Base-by-base conservation (phyloP, 2,888 invertebrate genomes). In the Yponomeuta sedellus region DNA sequence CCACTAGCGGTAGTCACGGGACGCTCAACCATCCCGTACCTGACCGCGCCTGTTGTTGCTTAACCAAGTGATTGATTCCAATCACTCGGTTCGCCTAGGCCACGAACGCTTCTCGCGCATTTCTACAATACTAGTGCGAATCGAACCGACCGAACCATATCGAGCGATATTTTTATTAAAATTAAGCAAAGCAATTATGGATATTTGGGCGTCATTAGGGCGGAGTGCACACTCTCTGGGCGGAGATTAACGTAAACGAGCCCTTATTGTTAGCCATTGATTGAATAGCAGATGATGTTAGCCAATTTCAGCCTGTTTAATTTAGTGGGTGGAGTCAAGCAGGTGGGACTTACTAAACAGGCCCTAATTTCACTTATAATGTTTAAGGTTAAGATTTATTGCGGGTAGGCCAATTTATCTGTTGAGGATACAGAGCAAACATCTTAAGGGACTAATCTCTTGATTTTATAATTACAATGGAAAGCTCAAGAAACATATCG, bases 401-500 rank as follows among this genome's bases (percentile, higher is more conserved):
- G 59, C 1, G 20, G 22, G 19, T 19, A 22, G 20, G 10, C 44
- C 19, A 59, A 59, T 59, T 12, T 19, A 22, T 59, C 20, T 59
- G 12, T 59, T 19, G 59, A 22, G 19, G 59, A 19, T 59, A 12
- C 59, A 59, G 20, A 2, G 20, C 59, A 59, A 59, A 22, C 59
- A 22, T 59, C 22, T 59, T 59, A 22, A 59, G 59, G 20, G 20
- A 20, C 40, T 10, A 44, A 64, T 20, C 25, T 62, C 61, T 66
- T 65, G 66, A 20, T 16, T 16, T 52, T 52, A 6, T 52, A 52
- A 52, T 52, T 52, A 52, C 44, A 52, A 52, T 52, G 44, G 44
- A 52, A 77, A 71, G 77, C 77, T 76, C 80, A 81, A 72, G 71
- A 77, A 79, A 78, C 72, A 69, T 72, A 78, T 82, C 79, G 73